Evolutionary conservation across 1,140 invertebrate species (phyloP).

Genomic region (Copidosoma floridanum): DNA sequence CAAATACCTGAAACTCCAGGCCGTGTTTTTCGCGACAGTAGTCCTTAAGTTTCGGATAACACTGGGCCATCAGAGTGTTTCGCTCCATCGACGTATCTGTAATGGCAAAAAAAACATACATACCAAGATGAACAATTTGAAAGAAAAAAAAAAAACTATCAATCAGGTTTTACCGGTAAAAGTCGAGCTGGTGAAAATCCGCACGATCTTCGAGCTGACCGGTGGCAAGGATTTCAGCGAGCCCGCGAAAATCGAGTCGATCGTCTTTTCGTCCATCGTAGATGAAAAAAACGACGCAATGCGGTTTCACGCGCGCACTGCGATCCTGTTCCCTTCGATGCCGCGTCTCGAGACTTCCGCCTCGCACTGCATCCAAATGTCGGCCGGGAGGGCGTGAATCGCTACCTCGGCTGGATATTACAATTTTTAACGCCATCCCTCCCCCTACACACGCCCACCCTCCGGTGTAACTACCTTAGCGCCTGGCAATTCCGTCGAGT

Average conservation of each 20-base stretch:
- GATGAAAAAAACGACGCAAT: background rate
- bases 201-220: conserved; percentile 95
- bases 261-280: conserved; percentile 90
- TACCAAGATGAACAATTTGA: no score
- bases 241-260: conserved; percentile 89
- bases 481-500: no score
- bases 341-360: no score
- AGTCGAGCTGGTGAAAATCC: conserved; percentile 98
- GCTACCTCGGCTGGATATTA: no score
- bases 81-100: conserved; percentile 95
- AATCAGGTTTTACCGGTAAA: conserved; percentile 85
- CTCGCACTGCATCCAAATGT: no score
- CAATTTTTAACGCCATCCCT: no score
- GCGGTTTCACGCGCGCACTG: background rate
- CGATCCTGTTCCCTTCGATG: no score
- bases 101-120: no score
- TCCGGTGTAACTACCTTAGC: no score
- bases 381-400: no score
- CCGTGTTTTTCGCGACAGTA: conserved; percentile 97
- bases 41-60: conserved; percentile 95
- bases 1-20: conserved; percentile 98
- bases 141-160: no score
- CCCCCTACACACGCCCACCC: no score
- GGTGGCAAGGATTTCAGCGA: conserved; percentile 85
- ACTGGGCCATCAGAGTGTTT: conserved; percentile 97